Evolutionary conservation across 1,140 invertebrate species (phyloP).

Genomic region (Heliconius melpomene): DNA sequence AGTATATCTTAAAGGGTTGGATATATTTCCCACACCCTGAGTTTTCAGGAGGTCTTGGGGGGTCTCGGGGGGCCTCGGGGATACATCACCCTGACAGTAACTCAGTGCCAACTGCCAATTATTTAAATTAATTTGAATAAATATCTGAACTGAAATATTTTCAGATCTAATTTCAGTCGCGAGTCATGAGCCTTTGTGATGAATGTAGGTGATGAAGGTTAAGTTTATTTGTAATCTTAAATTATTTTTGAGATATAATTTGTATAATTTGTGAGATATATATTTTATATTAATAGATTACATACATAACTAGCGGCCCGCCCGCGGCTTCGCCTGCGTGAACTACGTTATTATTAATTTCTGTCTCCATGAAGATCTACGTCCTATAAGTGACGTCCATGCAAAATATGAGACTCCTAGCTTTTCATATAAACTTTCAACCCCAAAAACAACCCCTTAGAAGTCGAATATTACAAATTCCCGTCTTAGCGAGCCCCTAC

Average conservation of each 20-base stretch:
- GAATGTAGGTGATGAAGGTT: background rate
- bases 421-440: too few species aligned
- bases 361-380: too few species aligned
- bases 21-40: background rate
- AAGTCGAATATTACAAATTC: too few species aligned
- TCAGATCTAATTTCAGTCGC: background rate
- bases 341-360: too few species aligned
- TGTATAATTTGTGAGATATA: too few species aligned
- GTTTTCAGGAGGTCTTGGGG: background rate
- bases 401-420: too few species aligned
- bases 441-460: too few species aligned
- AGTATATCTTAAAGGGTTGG: background rate
- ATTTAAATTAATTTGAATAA: constrained; percentile 30
- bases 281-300: too few species aligned
- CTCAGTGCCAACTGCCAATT: constrained; percentile 21
- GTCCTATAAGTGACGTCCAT: too few species aligned
- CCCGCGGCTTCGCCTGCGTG: too few species aligned
- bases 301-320: too few species aligned
- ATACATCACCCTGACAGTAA: background rate
- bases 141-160: constrained; percentile 18
- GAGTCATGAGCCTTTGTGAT: background rate
- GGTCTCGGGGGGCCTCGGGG: background rate
- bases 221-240: background rate
- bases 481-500: too few species aligned
- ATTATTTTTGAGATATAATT: background rate